Conservation (phyloP, 1,140 invertebrate genomes). For the Wasmannia auropunctata region DNA sequence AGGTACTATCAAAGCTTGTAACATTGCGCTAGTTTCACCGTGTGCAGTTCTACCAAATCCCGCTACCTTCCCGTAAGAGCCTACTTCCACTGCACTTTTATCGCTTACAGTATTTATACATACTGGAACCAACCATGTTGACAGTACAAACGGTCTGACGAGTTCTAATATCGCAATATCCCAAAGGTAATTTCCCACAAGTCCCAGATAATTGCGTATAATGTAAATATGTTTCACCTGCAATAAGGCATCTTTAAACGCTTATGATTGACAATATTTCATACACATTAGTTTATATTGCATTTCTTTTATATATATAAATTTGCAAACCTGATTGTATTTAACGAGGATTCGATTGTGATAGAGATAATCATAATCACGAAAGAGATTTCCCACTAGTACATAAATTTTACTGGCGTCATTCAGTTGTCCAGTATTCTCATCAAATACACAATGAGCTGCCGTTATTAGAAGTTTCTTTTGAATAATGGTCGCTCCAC, state of each 20-base stretch:
- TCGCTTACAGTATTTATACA: slow-evolving; percentile 78
- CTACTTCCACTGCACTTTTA: slow-evolving; percentile 67
- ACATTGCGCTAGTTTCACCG: slow-evolving; percentile 71
- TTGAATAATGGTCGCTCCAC: slow-evolving; percentile 81
- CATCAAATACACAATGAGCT: slow-evolving; percentile 82
- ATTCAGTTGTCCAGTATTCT: slow-evolving; percentile 6
- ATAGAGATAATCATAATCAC: slow-evolving; percentile 75
- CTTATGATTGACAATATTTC: not conserved
- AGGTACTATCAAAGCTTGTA: slow-evolving; percentile 80
- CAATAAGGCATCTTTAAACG: slow-evolving; percentile 40
- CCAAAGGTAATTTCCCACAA: slow-evolving; percentile 76
- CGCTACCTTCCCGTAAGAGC: slow-evolving; percentile 77
- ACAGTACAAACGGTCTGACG: slow-evolving; percentile 74
- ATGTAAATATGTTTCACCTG: slow-evolving; percentile 80
- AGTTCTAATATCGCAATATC: slow-evolving; percentile 82
- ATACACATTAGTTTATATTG: not conserved
- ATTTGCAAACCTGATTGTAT: slow-evolving; percentile 66
- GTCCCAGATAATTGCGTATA: slow-evolving; percentile 77
- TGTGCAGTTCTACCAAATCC: slow-evolving; percentile 81
- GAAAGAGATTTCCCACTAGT: slow-evolving; percentile 78
- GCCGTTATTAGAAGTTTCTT: slow-evolving; percentile 80
- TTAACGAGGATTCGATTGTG: slow-evolving; percentile 74
- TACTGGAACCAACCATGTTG: slow-evolving; percentile 74
- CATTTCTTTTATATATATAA: not conserved
- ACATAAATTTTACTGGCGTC: slow-evolving; percentile 58